These are phyloP conservation scores for Hippocampus guttulatus DNA, from an alignment of 2,113 vertebrate species.

Conservation along the genomic window DNA sequence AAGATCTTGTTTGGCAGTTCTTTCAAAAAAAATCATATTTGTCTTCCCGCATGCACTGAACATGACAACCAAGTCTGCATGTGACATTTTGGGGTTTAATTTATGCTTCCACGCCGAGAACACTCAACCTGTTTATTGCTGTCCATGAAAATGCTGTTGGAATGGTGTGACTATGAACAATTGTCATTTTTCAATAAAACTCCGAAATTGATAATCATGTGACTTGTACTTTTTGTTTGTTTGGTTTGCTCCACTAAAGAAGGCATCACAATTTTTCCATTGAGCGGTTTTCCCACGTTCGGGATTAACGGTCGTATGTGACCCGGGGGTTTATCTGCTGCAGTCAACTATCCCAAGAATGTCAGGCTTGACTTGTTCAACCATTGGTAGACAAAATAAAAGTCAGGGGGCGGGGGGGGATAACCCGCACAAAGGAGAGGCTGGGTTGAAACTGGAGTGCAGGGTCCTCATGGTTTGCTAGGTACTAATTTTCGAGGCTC, in stretches of 20 bases:
- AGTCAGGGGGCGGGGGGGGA: background rate
- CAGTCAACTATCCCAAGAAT: constrained; percentile 16
- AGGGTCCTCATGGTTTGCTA: constrained; percentile 1
- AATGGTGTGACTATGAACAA: constrained; percentile 37
- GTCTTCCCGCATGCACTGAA: constrained; percentile 53
- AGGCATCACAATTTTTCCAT: constrained; percentile 58
- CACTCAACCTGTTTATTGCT: constrained; percentile 30
- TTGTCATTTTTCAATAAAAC: constrained; percentile 61
- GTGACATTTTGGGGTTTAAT: constrained; percentile 17
- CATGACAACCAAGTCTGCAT: constrained; percentile 19
- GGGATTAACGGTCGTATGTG: constrained; percentile 50
- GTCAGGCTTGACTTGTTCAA: constrained; percentile 2
- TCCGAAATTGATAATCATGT: background rate
- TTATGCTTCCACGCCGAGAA: constrained; percentile 2
- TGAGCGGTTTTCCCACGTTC: constrained; percentile 31
- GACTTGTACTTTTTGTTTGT: background rate
- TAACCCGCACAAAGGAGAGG: background rate
- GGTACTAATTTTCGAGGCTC: no score
- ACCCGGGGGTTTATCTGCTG: constrained; percentile 17
- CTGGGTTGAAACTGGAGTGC: constrained; percentile 35
- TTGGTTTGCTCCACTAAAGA: constrained; percentile 9
- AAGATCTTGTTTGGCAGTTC: constrained; percentile 51
- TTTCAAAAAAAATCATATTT: background rate
- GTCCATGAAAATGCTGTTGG: constrained; percentile 44
- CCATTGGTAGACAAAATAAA: background rate